Evolutionary conservation across 2,888 invertebrate species (phyloP).

Genomic region (Tanaodytes sp.): DNA sequence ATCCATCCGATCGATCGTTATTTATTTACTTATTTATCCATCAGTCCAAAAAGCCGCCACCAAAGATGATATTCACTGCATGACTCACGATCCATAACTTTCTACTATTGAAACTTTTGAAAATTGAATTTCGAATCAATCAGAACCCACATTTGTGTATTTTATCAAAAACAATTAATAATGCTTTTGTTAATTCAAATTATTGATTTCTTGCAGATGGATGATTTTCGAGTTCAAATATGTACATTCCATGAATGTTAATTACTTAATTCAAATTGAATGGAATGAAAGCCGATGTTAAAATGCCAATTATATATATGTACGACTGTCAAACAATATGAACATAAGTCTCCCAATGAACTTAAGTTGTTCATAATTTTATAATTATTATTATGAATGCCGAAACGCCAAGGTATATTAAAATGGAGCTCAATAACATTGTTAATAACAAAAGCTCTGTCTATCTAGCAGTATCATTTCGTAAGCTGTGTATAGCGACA

Average conservation of each 20-base stretch:
- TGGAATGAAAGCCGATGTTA: conserved; percentile 21
- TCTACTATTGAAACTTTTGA: too few species aligned
- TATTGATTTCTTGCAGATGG: conserved; percentile 34
- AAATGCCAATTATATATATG: conserved; percentile 40
- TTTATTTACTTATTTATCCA: too few species aligned
- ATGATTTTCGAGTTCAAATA: conserved; percentile 17
- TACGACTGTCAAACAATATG: conserved; percentile 37
- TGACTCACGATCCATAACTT: too few species aligned
- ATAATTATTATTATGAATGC: conserved; percentile 46
- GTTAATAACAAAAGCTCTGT: conserved; percentile 73
- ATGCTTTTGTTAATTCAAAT: too few species aligned
- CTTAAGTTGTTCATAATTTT: conserved; percentile 46
- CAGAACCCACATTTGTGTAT: too few species aligned
- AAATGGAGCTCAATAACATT: conserved; percentile 70
- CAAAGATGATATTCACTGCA: too few species aligned
- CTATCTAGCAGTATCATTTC: conserved; percentile 83
- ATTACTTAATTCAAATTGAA: conserved; percentile 41
- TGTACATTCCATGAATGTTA: conserved; percentile 47
- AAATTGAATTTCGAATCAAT: too few species aligned
- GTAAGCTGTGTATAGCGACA: conserved; percentile 86
- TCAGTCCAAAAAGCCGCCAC: too few species aligned
- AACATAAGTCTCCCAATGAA: conserved; percentile 48
- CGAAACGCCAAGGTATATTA: conserved; percentile 39
- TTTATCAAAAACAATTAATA: too few species aligned
- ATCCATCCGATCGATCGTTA: too few species aligned